Percentiles rank a stretch among this genome's conserved stretches.
Conservation (phyloP, 2,113 vertebrate genomes). For the Aythya baeri region DNA sequence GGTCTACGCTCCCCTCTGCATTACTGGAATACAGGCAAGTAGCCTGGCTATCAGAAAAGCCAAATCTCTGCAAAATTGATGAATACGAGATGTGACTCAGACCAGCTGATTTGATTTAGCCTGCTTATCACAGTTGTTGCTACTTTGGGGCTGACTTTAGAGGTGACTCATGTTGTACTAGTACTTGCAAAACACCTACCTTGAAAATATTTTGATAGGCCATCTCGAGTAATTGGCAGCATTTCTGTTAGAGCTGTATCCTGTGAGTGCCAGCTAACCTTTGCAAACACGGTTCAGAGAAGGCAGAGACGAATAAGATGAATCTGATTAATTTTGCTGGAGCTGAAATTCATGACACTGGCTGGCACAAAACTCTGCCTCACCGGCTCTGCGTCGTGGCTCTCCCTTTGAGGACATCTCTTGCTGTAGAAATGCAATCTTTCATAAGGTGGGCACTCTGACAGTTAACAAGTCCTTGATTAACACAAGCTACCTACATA, state of each 20-base stretch:
- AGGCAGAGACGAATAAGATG: neutral
- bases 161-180: slow-evolving; percentile 14
- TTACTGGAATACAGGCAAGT: neutral
- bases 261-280: slow-evolving; percentile 8
- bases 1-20: neutral
- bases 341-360: slow-evolving; percentile 16
- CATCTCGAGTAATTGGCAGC: neutral
- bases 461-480: slow-evolving; percentile 57
- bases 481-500: slow-evolving; percentile 25
- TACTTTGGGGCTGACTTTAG: slow-evolving; percentile 27
- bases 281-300: slow-evolving; percentile 25
- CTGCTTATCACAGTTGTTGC: slow-evolving; percentile 6
- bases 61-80: neutral
- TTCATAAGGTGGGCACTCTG: neutral
- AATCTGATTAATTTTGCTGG: slow-evolving; percentile 24
- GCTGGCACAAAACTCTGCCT: slow-evolving; percentile 17
- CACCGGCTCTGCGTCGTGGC: neutral
- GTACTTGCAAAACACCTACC: slow-evolving; percentile 25
- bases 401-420: slow-evolving; percentile 19
- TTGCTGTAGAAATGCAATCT: neutral
- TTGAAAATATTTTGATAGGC: slow-evolving; percentile 55
- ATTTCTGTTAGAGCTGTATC: slow-evolving; percentile 27
- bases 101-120: neutral
- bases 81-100: neutral
- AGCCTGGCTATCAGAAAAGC: neutral